Conservation (phyloP, 2,797 vertebrate genomes). For the Allenopithecus nigroviridis region DNA sequence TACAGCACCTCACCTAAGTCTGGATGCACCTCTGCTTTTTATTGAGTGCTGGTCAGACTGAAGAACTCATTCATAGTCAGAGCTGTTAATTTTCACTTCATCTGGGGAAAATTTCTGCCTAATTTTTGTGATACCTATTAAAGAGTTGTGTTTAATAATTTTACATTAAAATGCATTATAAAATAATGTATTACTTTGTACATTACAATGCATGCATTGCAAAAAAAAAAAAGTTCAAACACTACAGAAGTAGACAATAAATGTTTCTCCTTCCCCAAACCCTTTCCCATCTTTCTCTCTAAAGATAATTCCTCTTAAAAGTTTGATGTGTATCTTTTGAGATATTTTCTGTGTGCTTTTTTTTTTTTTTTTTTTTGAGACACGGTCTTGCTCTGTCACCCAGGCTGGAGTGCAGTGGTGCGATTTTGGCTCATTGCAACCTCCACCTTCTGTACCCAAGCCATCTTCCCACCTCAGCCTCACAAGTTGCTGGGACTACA, state of each 20-base stretch:
- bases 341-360: neutral
- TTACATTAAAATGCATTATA: slow-evolving; percentile 10
- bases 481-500: neutral
- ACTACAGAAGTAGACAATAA: neutral
- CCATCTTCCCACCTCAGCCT: neutral
- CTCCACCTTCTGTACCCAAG: neutral
- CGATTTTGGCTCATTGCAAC: neutral
- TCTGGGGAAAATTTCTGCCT: neutral
- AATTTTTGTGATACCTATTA: neutral
- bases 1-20: neutral
- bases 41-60: neutral
- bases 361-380: neutral
- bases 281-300: neutral
- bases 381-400: neutral
- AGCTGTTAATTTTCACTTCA: neutral
- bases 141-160: neutral
- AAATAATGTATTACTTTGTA: neutral
- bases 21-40: neutral
- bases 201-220: neutral
- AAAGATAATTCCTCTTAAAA: slow-evolving; percentile 40
- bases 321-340: neutral
- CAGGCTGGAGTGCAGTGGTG: neutral
- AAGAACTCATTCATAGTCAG: neutral
- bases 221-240: slow-evolving; percentile 3
- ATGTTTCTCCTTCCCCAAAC: neutral